Evolutionary conservation across 2,888 invertebrate genomes (phyloP).

Genomic region (Cryptophagus acutangulus): DNA sequence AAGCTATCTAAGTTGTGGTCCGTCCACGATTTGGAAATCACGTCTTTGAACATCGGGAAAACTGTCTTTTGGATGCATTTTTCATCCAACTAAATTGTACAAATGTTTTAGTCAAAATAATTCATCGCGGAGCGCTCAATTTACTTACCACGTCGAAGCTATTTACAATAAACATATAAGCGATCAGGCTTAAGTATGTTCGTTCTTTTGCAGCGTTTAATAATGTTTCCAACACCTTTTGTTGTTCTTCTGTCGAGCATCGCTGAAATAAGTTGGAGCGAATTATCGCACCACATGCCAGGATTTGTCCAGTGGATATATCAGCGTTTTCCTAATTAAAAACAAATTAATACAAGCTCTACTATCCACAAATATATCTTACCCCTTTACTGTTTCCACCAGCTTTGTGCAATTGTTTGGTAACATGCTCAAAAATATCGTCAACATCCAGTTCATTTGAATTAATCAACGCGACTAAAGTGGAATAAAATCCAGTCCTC

Average conservation of each 20-base stretch:
- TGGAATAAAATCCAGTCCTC: constrained; percentile 65
- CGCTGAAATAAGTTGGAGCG: constrained; percentile 57
- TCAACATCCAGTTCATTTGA: constrained; percentile 50
- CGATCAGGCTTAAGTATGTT: constrained; percentile 57
- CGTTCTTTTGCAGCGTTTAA: constrained; percentile 57
- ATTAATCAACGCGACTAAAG: constrained; percentile 59
- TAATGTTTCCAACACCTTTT: constrained; percentile 47
- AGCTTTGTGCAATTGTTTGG: constrained; percentile 60
- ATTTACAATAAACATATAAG: constrained; percentile 58
- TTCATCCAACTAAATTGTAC: constrained; percentile 38
- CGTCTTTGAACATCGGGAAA: constrained; percentile 58
- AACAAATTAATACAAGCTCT: constrained; percentile 7
- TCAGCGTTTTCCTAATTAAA: constrained; percentile 66
- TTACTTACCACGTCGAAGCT: constrained; percentile 53
- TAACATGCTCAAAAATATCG: constrained; percentile 56
- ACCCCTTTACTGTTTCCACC: constrained; percentile 63
- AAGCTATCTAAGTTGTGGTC: constrained; percentile 64
- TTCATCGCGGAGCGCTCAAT: not conserved
- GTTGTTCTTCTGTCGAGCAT: constrained; percentile 51
- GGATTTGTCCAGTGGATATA: constrained; percentile 64
- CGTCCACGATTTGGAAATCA: constrained; percentile 58
- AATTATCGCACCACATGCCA: constrained; percentile 66
- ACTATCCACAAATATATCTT: constrained; percentile 40
- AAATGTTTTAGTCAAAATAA: constrained; percentile 16
- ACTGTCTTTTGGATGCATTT: constrained; percentile 54